phyloP scores from a whole-genome alignment of 1,140 invertebrate genomes.

The Anagrus nilaparvatae region DNA sequence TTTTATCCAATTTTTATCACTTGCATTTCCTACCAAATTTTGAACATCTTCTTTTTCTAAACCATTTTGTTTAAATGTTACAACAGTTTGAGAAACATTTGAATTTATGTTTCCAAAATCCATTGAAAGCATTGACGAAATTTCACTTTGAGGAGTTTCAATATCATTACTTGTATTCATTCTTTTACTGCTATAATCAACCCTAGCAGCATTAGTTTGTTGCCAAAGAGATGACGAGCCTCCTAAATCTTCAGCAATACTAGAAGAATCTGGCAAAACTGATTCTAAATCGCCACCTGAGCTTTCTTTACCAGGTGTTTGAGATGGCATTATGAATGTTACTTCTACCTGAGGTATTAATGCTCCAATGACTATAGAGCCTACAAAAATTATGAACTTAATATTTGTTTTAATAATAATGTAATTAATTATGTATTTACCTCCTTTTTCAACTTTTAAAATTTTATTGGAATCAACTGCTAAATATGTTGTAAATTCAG shows the following conservation, averaged over 20 bases:
- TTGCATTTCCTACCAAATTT: neutral
- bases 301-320: constrained; percentile 68
- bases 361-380: constrained; percentile 62
- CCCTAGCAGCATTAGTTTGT: constrained; percentile 20
- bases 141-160: constrained; percentile 34
- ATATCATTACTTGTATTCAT: constrained; percentile 37
- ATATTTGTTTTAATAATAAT: neutral
- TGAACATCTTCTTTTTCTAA: constrained; percentile 25
- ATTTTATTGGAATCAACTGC: constrained; percentile 68
- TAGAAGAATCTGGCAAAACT: constrained; percentile 69
- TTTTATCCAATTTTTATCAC: constrained; percentile 12
- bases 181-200: constrained; percentile 30
- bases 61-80: constrained; percentile 38
- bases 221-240: constrained; percentile 22
- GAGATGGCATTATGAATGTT: constrained; percentile 76
- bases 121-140: constrained; percentile 33
- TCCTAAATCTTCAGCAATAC: constrained; percentile 59
- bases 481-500: constrained; percentile 69
- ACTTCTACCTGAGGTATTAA: constrained; percentile 77
- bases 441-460: constrained; percentile 42
- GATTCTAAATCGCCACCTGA: constrained; percentile 70
- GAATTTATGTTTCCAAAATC: constrained; percentile 16
- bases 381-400: neutral
- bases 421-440: constrained; percentile 5
- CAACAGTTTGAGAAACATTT: constrained; percentile 21